phyloP scores from a whole-genome alignment of 2,113 vertebrate species.

The Microcebus tavaratra region DNA sequence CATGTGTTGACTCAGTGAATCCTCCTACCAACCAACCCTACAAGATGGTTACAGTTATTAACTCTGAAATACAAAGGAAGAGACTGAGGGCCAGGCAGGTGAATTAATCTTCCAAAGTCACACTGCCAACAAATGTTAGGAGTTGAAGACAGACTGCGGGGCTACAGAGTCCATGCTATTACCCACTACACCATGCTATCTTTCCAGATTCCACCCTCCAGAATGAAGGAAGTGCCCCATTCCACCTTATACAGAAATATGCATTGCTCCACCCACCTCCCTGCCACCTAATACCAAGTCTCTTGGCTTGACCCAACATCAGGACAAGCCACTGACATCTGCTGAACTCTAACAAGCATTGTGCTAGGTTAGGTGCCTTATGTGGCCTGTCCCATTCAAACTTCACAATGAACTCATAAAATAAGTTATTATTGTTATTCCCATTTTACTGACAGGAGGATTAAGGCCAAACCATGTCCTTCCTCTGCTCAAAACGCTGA shows the following conservation, averaged over 20 bases:
- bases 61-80: neutral
- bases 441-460: neutral
- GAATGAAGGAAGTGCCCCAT: neutral
- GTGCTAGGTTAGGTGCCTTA: neutral
- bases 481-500: neutral
- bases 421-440: neutral
- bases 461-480: neutral
- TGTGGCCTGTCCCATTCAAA: neutral
- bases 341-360: neutral
- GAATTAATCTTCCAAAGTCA: neutral
- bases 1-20: neutral
- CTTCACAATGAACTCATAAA: neutral
- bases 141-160: rapidly evolving
- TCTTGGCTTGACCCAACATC: neutral
- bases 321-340: neutral
- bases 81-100: neutral
- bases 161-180: neutral
- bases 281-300: neutral
- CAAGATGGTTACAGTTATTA: neutral
- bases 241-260: neutral
- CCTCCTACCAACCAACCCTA: neutral
- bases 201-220: neutral
- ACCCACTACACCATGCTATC: neutral
- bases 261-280: neutral
- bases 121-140: neutral